Conservation (phyloP, 2,888 invertebrate genomes). For the Rhamphomyia laevipes region DNA sequence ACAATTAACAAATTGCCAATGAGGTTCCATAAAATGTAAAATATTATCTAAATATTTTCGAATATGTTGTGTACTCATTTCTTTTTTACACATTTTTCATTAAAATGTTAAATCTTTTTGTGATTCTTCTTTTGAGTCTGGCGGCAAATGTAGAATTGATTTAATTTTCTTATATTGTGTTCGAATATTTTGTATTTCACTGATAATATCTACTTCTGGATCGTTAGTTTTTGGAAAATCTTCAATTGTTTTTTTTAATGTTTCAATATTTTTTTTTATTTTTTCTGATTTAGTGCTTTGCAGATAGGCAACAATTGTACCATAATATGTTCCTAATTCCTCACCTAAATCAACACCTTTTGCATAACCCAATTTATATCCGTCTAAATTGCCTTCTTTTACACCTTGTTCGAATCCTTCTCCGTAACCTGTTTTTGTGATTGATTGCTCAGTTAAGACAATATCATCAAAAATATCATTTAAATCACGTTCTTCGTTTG, state of each 20-base stretch:
- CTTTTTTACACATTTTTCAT: neutral
- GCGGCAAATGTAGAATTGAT: conserved; percentile 40
- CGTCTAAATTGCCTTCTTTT: conserved; percentile 49
- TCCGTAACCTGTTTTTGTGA: conserved; percentile 49
- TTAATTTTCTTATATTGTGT: conserved; percentile 57
- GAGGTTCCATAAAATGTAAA: conserved; percentile 45
- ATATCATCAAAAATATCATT: conserved; percentile 64
- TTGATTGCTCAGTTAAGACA: conserved; percentile 54
- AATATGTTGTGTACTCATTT: conserved; percentile 22
- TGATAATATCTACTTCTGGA: conserved; percentile 52
- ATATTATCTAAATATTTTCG: conserved; percentile 40
- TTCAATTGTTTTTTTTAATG: conserved; percentile 47
- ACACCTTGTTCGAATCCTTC: conserved; percentile 55
- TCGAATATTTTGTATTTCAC: conserved; percentile 49
- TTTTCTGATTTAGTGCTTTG: conserved; percentile 41
- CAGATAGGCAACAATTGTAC: conserved; percentile 44
- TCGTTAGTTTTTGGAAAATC: conserved; percentile 54
- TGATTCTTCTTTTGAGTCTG: conserved; percentile 2
- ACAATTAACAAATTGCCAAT: conserved; percentile 54
- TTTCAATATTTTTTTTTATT: conserved; percentile 41
- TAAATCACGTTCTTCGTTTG: conserved; percentile 45
- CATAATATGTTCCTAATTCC: conserved; percentile 64
- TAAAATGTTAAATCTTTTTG: conserved; percentile 26
- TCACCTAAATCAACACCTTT: conserved; percentile 63
- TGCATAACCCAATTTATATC: conserved; percentile 61